Conservation (phyloP, 2,888 invertebrate species). For the Andrena praecox region DNA sequence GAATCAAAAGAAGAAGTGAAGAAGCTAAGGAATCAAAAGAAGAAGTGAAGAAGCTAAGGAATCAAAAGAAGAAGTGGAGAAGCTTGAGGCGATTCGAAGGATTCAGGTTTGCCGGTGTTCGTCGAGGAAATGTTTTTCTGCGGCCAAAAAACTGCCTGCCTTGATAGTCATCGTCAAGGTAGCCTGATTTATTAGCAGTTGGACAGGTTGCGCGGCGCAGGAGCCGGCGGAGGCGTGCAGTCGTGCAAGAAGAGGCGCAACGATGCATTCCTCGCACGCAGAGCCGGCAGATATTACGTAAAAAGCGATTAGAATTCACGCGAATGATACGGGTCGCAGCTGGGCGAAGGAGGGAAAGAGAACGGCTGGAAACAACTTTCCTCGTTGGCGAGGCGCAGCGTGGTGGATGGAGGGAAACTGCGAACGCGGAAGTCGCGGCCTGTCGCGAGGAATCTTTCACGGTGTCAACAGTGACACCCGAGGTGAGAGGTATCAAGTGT, state of each 20-base stretch:
- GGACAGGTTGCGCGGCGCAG: constrained; percentile 40
- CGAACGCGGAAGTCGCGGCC: constrained; percentile 38
- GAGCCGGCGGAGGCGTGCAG: constrained; percentile 41
- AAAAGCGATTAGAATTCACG: constrained; percentile 65
- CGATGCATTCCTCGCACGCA: constrained; percentile 62
- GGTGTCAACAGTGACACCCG: neutral
- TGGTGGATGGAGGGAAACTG: constrained; percentile 23
- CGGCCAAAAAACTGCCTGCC: too few species aligned
- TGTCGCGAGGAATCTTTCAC: constrained; percentile 27
- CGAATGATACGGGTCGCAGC: constrained; percentile 30
- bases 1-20: too few species aligned
- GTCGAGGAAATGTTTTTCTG: too few species aligned
- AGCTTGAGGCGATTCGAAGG: too few species aligned
- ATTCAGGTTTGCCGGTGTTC: too few species aligned
- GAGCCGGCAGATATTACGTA: constrained; percentile 48
- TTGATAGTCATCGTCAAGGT: constrained; percentile 5
- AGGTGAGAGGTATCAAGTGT: neutral
- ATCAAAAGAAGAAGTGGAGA: too few species aligned
- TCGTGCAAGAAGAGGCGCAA: constrained; percentile 53
- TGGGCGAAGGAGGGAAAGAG: neutral
- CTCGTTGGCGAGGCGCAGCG: neutral
- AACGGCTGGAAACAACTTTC: constrained; percentile 44
- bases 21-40: too few species aligned
- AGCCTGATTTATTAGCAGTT: constrained; percentile 39
- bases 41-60: too few species aligned